Evolutionary conservation across 2,797 vertebrate species (phyloP), one percentile per base, ranked within the genome.

Genomic region (Sarcophilus harrisii): DNA sequence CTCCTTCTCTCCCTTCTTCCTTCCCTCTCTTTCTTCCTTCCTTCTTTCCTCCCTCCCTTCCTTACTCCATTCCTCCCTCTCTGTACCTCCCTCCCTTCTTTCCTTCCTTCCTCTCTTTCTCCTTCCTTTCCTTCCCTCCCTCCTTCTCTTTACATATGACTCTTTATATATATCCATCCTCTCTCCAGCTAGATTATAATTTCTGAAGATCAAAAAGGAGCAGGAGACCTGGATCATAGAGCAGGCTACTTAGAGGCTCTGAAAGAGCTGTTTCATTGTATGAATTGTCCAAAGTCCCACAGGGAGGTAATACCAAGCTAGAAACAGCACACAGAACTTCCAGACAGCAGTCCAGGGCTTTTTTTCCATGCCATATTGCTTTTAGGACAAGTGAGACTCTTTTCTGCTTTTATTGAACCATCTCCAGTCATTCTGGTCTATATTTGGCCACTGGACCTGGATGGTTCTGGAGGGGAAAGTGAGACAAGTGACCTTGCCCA

Each of bases 31-130:
- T 28, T 2, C 3, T 52, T 52, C 52, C 30, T 16, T 13, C 60
- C 3, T 32, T 12, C 58, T 11, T 30, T 2, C 3, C 6, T 52
- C 52, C 6, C 3, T 62, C 3, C 30, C 3, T 62, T 4, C 4
- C 29, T 4, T 1, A 52, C 6, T 52, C 52, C 52, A 0, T 52
- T 5, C 9, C 29, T 60, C 5, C 28, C 11, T 60, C 11, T 24
- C 11, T 10, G n/a, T n/a, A n/a, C 29, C 3, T 11, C 2, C 9
- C 4, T 9, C 6, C 8, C 27, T 18, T 6, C 24, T 28, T 24
- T 4, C 5, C 6, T 21, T 1, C 57, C 28, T 58, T 5, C 21
- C 57, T 58, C 18, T 21, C 57, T 58, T 5, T 27, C 58, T 28
- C 24, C 58, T 28, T 9, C 12, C 58, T 5, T 27, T 58, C 6